Evolutionary conservation across 1,140 invertebrate genomes (phyloP).

Genomic region (Grapholita molesta): DNA sequence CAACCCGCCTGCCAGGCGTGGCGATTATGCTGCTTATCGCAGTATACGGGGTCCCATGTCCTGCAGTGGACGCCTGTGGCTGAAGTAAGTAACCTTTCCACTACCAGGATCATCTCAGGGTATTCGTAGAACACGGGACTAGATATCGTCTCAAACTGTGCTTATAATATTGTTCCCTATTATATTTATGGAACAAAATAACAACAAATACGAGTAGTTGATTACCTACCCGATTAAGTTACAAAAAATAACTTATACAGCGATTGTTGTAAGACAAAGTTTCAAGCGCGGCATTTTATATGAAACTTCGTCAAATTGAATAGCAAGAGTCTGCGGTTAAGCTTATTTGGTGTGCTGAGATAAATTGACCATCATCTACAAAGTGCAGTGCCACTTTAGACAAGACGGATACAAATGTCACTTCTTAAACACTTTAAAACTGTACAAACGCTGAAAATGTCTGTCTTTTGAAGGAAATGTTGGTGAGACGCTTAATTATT

Average conservation of each 20-base stretch:
- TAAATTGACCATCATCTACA: slow-evolving; percentile 13
- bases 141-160: too few relatives aligned
- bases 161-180: too few relatives aligned
- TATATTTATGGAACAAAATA: too few relatives aligned
- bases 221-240: too few relatives aligned
- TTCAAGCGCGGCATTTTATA: neutral
- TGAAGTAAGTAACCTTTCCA: too few relatives aligned
- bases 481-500: slow-evolving; percentile 6
- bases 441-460: neutral
- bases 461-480: slow-evolving; percentile 1
- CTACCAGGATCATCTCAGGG: too few relatives aligned
- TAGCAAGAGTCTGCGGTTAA: neutral
- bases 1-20: too few relatives aligned
- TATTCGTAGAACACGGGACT: too few relatives aligned
- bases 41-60: too few relatives aligned
- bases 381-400: neutral
- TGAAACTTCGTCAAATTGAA: neutral
- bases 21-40: too few relatives aligned
- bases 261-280: neutral
- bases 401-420: slow-evolving; percentile 14
- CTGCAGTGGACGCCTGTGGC: too few relatives aligned
- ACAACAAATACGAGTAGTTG: too few relatives aligned
- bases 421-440: neutral
- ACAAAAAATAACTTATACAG: neutral
- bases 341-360: neutral